A percentile compares a stretch with the other conserved stretches of the same genome.
These are phyloP conservation scores for Zaprionus camerounensis DNA, from an alignment of 1,140 invertebrate species.

Conservation along the genomic window DNA sequence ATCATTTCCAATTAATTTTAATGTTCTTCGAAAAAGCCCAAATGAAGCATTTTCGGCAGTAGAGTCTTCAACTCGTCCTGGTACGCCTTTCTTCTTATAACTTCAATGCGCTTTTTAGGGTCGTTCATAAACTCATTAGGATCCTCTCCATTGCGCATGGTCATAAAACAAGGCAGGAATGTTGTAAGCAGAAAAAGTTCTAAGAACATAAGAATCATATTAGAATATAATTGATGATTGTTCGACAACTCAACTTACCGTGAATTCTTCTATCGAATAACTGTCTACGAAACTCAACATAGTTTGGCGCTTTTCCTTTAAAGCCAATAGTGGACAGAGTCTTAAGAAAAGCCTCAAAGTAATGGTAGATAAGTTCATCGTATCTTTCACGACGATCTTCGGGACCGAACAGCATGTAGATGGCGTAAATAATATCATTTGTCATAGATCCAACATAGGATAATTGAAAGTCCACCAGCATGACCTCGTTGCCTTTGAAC, in stretches of 20 bases:
- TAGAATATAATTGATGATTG: background rate
- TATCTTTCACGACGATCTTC: slow-evolving; percentile 22
- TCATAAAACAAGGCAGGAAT: background rate
- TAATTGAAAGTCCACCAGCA: slow-evolving; percentile 42
- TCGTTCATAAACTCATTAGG: background rate
- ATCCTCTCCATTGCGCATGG: background rate
- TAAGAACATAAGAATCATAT: background rate
- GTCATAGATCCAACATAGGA: slow-evolving; percentile 27
- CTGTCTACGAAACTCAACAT: slow-evolving; percentile 20
- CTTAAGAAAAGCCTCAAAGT: slow-evolving; percentile 21
- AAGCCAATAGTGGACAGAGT: slow-evolving; percentile 28
- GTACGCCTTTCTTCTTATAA: background rate
- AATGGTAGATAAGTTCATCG: slow-evolving; percentile 40
- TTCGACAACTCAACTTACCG: background rate
- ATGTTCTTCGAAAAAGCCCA: background rate
- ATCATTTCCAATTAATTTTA: background rate
- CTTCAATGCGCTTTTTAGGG: background rate
- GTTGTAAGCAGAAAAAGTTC: background rate
- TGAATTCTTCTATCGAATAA: slow-evolving; percentile 13
- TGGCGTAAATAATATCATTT: slow-evolving; percentile 37
- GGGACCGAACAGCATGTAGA: slow-evolving; percentile 22
- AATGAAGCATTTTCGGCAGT: background rate
- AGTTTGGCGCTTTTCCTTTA: slow-evolving; percentile 22
- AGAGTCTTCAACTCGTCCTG: background rate
- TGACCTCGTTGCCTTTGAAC: slow-evolving; percentile 38